Percentiles rank a stretch among this genome's conserved stretches.
phyloP scores from a whole-genome alignment of 1,140 invertebrate genomes.

The Aphis gossypii region DNA sequence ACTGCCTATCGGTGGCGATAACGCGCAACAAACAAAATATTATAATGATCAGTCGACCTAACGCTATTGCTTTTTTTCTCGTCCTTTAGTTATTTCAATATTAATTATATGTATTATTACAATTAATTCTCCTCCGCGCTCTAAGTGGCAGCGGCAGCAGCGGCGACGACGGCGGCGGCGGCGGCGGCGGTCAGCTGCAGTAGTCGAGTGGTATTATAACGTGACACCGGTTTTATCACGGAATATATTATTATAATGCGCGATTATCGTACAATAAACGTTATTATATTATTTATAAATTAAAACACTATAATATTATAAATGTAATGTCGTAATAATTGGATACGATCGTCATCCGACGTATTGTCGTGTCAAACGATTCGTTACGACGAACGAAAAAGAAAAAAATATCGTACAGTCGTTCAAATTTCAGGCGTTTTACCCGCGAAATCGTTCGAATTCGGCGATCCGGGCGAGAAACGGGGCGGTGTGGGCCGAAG shows the following conservation, averaged over 20 bases:
- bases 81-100: not conserved
- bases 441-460: not conserved
- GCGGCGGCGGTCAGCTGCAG: too few species aligned
- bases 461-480: not conserved
- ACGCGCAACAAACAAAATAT: not conserved
- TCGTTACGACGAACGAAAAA: too few species aligned
- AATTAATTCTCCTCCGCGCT: not conserved
- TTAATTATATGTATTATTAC: not conserved
- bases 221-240: not conserved
- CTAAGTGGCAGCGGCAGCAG: too few species aligned
- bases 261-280: not conserved
- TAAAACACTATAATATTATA: too few species aligned
- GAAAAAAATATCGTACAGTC: too few species aligned
- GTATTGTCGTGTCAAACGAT: too few species aligned
- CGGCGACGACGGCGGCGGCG: too few species aligned
- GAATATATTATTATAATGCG: not conserved
- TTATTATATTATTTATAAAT: not conserved
- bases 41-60: not conserved
- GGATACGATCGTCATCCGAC: not conserved
- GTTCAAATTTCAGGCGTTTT: not conserved
- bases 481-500: not conserved
- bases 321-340: too few species aligned
- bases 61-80: not conserved
- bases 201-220: not conserved
- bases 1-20: not conserved